These are phyloP conservation scores for Eueremaeus valkanovi DNA, from an alignment of 2,888 invertebrate genomes.

Conservation along the genomic window DNA sequence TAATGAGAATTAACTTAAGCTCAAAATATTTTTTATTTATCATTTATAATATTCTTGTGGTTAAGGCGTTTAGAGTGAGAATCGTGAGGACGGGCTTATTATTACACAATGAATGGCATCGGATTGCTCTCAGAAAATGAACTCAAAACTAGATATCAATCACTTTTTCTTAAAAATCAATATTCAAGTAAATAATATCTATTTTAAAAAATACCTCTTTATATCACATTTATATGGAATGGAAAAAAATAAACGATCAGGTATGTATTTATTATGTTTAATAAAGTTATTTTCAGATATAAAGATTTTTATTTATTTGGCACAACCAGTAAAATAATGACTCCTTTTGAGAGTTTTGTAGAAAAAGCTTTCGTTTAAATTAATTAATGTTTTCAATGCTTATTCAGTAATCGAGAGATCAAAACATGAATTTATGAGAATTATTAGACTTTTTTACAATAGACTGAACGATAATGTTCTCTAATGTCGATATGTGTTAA, in stretches of 20 bases:
- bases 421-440: neutral
- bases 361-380: too few relatives aligned
- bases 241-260: neutral
- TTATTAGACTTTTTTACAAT: neutral
- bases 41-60: neutral
- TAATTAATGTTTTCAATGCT: too few relatives aligned
- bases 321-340: neutral
- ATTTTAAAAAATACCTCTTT: neutral
- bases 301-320: neutral
- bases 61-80: neutral
- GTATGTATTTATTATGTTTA: neutral
- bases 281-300: neutral
- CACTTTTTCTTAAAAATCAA: neutral
- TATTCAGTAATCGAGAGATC: neutral
- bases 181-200: neutral
- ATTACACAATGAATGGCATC: conserved; percentile 18
- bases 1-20: neutral
- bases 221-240: conserved; percentile 5
- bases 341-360: neutral
- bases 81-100: neutral
- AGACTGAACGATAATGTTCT: neutral
- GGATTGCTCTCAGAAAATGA: neutral
- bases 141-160: conserved; percentile 31
- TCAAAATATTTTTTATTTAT: neutral
- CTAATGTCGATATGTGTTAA: too few relatives aligned